Conservation (phyloP, 2,797 vertebrate genomes). For the Micrastur ruficollis region DNA sequence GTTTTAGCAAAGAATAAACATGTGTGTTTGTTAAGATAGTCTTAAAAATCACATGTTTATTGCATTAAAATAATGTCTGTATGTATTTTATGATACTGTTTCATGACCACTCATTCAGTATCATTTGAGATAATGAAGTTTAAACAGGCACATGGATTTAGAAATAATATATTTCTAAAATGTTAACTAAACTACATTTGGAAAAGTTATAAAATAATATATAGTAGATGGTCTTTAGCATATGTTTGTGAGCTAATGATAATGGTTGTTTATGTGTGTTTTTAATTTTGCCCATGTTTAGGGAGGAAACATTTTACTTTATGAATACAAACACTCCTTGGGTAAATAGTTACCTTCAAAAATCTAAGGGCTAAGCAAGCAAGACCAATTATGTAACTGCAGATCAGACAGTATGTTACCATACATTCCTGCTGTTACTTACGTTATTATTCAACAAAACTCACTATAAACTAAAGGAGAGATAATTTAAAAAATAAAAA, state of each 20-base stretch:
- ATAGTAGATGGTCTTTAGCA: conserved; percentile 92
- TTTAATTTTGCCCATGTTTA: conserved; percentile 76
- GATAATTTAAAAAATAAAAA: conserved; percentile 76
- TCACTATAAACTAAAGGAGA: conserved; percentile 80
- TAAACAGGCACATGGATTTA: conserved; percentile 99
- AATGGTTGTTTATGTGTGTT: conserved; percentile 93
- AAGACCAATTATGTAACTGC: conserved; percentile 70
- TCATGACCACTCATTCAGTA: conserved; percentile 99
- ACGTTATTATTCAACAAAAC: conserved; percentile 81
- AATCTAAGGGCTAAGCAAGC: conserved; percentile 78
- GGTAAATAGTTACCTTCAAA: conserved; percentile 72
- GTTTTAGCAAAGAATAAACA: conserved; percentile 99
- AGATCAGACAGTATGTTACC: conserved; percentile 69
- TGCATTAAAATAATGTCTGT: conserved; percentile 99
- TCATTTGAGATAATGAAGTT: conserved; percentile 99
- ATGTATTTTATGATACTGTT: conserved; percentile 99
- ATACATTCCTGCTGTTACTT: conserved; percentile 77
- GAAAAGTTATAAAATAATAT: conserved; percentile 97
- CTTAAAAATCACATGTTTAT: conserved; percentile 99
- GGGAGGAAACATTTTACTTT: conserved; percentile 76
- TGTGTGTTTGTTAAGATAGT: conserved; percentile 96
- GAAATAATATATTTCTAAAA: conserved; percentile 94
- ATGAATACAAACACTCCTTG: conserved; percentile 78
- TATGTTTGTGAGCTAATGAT: conserved; percentile 97
- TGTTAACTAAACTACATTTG: conserved; percentile 95